phyloP scores from a whole-genome alignment of 2,797 vertebrate species.

The Ctenochaetus hawaiiensis region DNA sequence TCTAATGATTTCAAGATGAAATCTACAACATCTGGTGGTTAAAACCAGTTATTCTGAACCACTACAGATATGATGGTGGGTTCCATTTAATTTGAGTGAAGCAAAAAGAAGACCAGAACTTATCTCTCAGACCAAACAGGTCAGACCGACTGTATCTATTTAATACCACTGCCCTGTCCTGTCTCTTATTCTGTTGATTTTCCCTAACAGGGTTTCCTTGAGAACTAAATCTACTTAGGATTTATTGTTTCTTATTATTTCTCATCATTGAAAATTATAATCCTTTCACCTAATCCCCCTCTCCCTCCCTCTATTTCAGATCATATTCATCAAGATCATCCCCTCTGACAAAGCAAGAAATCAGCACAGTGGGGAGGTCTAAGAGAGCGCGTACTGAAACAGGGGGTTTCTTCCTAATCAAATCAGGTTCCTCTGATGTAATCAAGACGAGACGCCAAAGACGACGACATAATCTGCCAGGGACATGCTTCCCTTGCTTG shows the following conservation, averaged over 20 bases:
- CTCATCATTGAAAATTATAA: conserved; percentile 85
- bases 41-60: neutral
- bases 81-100: conserved; percentile 21
- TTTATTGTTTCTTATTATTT: conserved; percentile 88
- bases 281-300: conserved; percentile 82
- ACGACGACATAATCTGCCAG: conserved; percentile 79
- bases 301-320: conserved; percentile 76
- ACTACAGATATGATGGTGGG: neutral
- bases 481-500: conserved; percentile 77
- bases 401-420: conserved; percentile 82
- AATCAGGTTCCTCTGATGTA: conserved; percentile 84
- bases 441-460: conserved; percentile 84
- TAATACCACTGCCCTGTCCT: conserved; percentile 66
- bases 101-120: conserved; percentile 22
- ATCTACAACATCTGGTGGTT: neutral
- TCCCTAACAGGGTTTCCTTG: conserved; percentile 86
- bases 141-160: conserved; percentile 64
- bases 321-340: conserved; percentile 86
- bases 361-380: conserved; percentile 73
- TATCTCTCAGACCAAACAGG: conserved; percentile 45
- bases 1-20: neutral
- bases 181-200: conserved; percentile 79
- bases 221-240: conserved; percentile 88
- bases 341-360: conserved; percentile 80
- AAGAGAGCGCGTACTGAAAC: conserved; percentile 66